Evolutionary conservation across 2,113 vertebrate genomes (phyloP).

Genomic region (Girardinichthys multiradiatus): DNA sequence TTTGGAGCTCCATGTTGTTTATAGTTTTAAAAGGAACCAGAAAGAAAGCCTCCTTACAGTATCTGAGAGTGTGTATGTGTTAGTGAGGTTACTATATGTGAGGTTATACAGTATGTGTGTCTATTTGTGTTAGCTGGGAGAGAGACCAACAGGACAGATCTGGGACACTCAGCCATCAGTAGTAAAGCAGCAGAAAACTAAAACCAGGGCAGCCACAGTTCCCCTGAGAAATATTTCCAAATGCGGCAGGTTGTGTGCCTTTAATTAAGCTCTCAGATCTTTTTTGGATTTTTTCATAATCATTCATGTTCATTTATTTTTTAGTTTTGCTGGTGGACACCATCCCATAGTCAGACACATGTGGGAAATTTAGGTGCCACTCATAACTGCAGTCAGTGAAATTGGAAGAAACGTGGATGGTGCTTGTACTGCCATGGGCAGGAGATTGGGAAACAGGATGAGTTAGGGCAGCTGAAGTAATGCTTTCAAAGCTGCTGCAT

Average conservation of each 20-base stretch:
- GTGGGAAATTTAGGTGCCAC: slow-evolving; percentile 26
- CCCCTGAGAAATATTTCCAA: slow-evolving; percentile 59
- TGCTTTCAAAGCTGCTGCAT: slow-evolving; percentile 39
- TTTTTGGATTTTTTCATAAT: slow-evolving; percentile 62
- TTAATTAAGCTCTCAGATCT: slow-evolving; percentile 65
- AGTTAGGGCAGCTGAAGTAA: slow-evolving; percentile 6
- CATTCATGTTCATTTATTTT: slow-evolving; percentile 62
- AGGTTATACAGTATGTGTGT: slow-evolving; percentile 16
- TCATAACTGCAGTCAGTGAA: slow-evolving; percentile 21
- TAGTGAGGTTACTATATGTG: neutral
- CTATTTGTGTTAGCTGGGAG: slow-evolving; percentile 25
- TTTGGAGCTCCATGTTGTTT: neutral
- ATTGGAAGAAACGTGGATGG: slow-evolving; percentile 10
- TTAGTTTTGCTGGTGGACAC: slow-evolving; percentile 17
- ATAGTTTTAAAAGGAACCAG: neutral
- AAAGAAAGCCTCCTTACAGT: slow-evolving; percentile 10
- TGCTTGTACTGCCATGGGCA: slow-evolving; percentile 17
- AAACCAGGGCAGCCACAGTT: slow-evolving; percentile 69
- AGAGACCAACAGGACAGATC: slow-evolving; percentile 59
- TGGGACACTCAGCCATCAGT: slow-evolving; percentile 60
- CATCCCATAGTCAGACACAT: slow-evolving; percentile 1
- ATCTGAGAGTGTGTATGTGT: slow-evolving; percentile 1
- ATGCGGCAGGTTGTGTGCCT: slow-evolving; percentile 52
- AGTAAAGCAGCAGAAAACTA: slow-evolving; percentile 34
- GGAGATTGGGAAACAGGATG: slow-evolving; percentile 2